A percentile compares a stretch with the other conserved stretches of the same genome.
Conservation (phyloP, 2,113 vertebrate species). For the Hypocryptadius cinnamomeus region DNA sequence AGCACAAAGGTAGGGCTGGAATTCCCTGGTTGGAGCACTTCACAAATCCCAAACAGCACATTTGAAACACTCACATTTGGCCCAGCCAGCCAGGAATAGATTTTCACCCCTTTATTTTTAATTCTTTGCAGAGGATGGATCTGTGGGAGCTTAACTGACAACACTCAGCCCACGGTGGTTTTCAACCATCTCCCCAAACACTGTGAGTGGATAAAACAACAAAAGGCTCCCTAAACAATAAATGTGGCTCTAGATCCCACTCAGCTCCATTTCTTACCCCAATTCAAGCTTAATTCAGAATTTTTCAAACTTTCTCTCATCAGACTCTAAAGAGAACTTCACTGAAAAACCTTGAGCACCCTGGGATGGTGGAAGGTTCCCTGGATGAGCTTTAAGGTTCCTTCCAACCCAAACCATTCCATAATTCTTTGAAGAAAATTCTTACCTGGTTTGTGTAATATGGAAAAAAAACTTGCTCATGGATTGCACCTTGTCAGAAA, state of each 20-base stretch:
- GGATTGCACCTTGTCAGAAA: background rate
- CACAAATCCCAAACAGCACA: background rate
- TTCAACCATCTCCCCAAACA: background rate
- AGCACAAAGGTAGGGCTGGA: background rate
- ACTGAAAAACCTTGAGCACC: background rate
- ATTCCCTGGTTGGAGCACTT: background rate
- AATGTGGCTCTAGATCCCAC: background rate
- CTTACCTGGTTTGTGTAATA: constrained; percentile 29
- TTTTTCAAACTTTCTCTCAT: background rate
- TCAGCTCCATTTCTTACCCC: background rate
- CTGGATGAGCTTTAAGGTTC: background rate
- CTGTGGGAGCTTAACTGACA: background rate
- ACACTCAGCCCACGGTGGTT: background rate
- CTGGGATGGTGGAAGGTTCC: background rate
- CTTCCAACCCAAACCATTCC: background rate
- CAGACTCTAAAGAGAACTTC: background rate
- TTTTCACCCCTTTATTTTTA: background rate
- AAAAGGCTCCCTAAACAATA: background rate
- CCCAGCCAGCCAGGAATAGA: background rate
- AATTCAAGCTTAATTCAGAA: background rate
- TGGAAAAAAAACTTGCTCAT: background rate
- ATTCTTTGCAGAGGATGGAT: background rate
- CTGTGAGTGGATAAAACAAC: background rate
- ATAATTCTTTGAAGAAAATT: background rate
- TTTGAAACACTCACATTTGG: background rate